phyloP scores from a whole-genome alignment of 2,888 invertebrate species.

The Andrena marginata region DNA sequence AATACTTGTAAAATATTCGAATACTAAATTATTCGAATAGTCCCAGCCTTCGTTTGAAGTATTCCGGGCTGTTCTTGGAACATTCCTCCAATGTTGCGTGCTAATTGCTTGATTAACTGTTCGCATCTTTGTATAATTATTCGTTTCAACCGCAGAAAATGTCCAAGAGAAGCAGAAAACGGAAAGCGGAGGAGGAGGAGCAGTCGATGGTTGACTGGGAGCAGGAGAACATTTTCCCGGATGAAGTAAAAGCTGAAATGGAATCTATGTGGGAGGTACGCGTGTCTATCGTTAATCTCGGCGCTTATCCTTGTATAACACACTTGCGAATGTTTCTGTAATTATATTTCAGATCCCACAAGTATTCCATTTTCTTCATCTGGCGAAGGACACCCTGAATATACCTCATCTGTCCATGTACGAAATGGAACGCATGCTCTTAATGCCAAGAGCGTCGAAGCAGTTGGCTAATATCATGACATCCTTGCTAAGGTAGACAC shows the following conservation, averaged over 20 bases:
- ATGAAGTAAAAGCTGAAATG: slow-evolving; percentile 83
- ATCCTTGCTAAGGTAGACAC: slow-evolving; percentile 85
- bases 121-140: too few species aligned
- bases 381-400: slow-evolving; percentile 86
- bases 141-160: slow-evolving; percentile 57
- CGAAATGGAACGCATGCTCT: slow-evolving; percentile 87
- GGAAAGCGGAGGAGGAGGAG: slow-evolving; percentile 84
- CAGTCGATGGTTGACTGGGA: slow-evolving; percentile 85
- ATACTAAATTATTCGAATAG: too few species aligned
- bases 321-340: not conserved
- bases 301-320: not conserved
- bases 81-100: not conserved
- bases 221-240: slow-evolving; percentile 83
- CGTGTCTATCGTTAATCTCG: not conserved
- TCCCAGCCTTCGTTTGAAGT: not conserved
- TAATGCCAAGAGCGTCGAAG: slow-evolving; percentile 86
- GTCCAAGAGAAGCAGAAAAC: slow-evolving; percentile 78
- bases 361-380: slow-evolving; percentile 87
- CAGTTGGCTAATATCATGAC: slow-evolving; percentile 87
- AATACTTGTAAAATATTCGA: too few species aligned
- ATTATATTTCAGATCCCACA: slow-evolving; percentile 85
- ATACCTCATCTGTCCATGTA: slow-evolving; percentile 86
- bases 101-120: too few species aligned
- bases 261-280: slow-evolving; percentile 87
- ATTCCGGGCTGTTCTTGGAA: not conserved